Conservation (phyloP, 2,888 invertebrate species). For the Drosophila falleni region DNA sequence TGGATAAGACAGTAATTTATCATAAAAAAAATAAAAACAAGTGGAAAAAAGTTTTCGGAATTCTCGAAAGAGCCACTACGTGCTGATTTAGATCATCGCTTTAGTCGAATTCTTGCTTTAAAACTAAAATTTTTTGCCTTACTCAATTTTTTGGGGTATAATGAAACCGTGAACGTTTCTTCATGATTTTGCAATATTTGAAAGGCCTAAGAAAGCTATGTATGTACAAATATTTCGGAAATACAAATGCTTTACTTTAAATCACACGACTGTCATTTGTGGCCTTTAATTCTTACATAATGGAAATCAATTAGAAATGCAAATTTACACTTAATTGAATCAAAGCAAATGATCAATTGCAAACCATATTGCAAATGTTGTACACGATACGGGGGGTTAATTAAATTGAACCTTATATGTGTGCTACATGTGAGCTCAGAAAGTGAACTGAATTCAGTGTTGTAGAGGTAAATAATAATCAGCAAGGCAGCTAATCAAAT, state of each 20-base stretch:
- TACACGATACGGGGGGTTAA: slow-evolving; percentile 41
- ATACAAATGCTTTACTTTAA: background rate
- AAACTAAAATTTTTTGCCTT: background rate
- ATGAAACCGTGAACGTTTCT: background rate
- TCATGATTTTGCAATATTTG: background rate
- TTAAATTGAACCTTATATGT: slow-evolving; percentile 48
- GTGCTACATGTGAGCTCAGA: slow-evolving; percentile 1
- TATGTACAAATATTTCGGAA: background rate
- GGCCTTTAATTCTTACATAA: slow-evolving; percentile 17
- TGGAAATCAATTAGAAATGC: slow-evolving; percentile 51
- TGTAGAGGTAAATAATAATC: slow-evolving; percentile 10
- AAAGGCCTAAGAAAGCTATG: background rate
- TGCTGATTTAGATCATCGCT: background rate
- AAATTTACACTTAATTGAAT: slow-evolving; percentile 71
- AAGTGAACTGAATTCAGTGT: background rate
- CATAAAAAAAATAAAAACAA: background rate
- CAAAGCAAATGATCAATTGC: slow-evolving; percentile 46
- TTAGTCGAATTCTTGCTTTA: background rate
- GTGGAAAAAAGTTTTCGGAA: background rate
- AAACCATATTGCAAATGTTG: slow-evolving; percentile 16
- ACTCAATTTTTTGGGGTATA: background rate
- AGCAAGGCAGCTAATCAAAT: background rate
- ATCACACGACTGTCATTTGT: slow-evolving; percentile 5
- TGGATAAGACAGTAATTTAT: slow-evolving; percentile 11
- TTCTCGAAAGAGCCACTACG: background rate